Conservation (phyloP, 1,140 invertebrate species). For the Bradynema listronoti region DNA sequence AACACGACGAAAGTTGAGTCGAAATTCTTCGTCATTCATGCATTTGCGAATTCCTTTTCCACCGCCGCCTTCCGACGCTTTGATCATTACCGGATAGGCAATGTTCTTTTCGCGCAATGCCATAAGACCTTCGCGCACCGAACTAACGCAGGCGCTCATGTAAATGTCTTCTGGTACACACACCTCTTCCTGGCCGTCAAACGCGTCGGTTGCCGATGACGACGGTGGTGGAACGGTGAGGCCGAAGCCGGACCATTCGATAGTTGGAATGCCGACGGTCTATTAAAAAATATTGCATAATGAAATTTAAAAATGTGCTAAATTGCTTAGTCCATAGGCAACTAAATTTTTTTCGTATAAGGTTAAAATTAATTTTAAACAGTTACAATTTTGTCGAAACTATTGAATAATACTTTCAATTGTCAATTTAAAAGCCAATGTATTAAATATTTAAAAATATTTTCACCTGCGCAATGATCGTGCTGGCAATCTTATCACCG, state of each 20-base stretch:
- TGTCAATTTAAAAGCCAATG: not conserved
- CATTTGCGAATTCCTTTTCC: slow-evolving; percentile 97
- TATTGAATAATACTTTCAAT: no score
- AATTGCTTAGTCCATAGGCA: not conserved
- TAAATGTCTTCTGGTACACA: slow-evolving; percentile 88
- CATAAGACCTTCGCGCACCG: slow-evolving; percentile 76
- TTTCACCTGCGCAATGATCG: slow-evolving; percentile 82
- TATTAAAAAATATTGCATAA: slow-evolving; percentile 28
- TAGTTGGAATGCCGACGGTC: slow-evolving; percentile 89
- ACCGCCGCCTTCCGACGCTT: slow-evolving; percentile 96
- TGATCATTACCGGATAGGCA: slow-evolving; percentile 98
- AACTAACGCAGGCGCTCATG: slow-evolving; percentile 78
- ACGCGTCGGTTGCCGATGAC: slow-evolving; percentile 58
- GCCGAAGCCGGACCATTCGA: slow-evolving; percentile 93
- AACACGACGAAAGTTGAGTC: slow-evolving; percentile 80
- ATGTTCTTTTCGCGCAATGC: slow-evolving; percentile 65
- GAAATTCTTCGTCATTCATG: slow-evolving; percentile 81
- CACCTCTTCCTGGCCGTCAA: slow-evolving; percentile 72
- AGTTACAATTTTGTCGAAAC: no score
- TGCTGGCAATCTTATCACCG: slow-evolving; percentile 98
- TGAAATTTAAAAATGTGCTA: not conserved
- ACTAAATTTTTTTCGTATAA: no score
- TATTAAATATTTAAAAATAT: slow-evolving; percentile 8
- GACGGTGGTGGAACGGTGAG: slow-evolving; percentile 64
- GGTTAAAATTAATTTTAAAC: no score